Percentiles rank a stretch among this genome's conserved stretches.
phyloP scores from a whole-genome alignment of 2,113 vertebrate species.

The Rhodinocichla rosea region DNA sequence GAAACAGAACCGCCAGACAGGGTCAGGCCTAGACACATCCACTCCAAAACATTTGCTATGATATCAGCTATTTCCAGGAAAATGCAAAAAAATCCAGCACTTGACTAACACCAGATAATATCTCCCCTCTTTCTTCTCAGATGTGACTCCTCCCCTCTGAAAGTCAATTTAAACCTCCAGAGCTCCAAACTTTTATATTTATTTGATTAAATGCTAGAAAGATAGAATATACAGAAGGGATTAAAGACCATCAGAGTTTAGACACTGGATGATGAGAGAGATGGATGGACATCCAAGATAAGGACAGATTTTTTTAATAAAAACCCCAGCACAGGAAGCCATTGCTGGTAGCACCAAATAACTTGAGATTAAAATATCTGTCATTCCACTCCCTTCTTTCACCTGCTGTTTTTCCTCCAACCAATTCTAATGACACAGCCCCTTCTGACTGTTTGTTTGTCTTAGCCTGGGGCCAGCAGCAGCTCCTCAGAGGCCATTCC shows the following conservation, averaged over 20 bases:
- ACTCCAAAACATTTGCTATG: background rate
- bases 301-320: background rate
- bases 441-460: conserved; percentile 48
- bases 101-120: background rate
- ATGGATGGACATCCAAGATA: background rate
- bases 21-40: background rate
- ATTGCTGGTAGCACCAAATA: conserved; percentile 24
- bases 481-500: background rate
- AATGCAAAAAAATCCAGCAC: background rate
- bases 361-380: conserved; percentile 42
- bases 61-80: background rate
- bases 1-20: background rate
- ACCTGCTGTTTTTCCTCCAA: conserved; percentile 52
- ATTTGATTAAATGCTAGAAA: background rate
- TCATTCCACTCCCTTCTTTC: background rate
- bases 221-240: background rate
- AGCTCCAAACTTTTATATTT: background rate
- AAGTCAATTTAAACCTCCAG: background rate
- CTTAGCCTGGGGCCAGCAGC: conserved; percentile 53
- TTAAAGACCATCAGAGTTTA: background rate
- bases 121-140: background rate
- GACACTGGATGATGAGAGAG: background rate
- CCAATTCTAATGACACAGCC: conserved; percentile 5
- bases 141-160: background rate
- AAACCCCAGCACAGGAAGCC: background rate